phyloP scores from a whole-genome alignment of 2,113 vertebrate genomes.

The Emydocephalus ijimae region DNA sequence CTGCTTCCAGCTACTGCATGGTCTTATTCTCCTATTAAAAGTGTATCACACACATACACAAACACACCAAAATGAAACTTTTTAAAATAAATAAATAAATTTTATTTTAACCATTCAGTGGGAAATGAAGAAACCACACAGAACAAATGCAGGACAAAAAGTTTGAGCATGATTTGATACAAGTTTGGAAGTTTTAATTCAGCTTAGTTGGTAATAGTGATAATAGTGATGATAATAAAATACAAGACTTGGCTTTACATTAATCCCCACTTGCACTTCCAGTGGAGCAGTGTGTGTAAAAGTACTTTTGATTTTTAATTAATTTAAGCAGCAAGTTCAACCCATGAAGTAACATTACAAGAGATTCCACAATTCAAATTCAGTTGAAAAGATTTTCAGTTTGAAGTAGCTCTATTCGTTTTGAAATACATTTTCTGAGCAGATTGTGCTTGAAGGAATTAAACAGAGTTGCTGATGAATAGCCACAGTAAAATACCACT shows the following conservation, averaged over 20 bases:
- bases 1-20: slow-evolving; percentile 85
- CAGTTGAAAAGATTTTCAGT: not conserved
- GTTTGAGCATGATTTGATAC: not conserved
- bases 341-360: not conserved
- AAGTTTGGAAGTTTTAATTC: slow-evolving; percentile 19
- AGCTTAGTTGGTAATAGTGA: slow-evolving; percentile 15
- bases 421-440: not conserved
- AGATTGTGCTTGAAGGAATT: not conserved
- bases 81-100: slow-evolving; percentile 20
- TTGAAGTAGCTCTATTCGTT: not conserved
- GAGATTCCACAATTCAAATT: not conserved
- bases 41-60: slow-evolving; percentile 11
- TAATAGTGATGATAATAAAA: slow-evolving; percentile 18
- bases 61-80: not conserved
- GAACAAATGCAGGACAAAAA: slow-evolving; percentile 61
- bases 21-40: slow-evolving; percentile 48
- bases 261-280: slow-evolving; percentile 1
- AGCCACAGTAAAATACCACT: not conserved
- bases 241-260: not conserved
- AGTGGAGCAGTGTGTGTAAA: slow-evolving; percentile 7
- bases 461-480: not conserved
- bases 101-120: slow-evolving; percentile 37
- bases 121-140: slow-evolving; percentile 64
- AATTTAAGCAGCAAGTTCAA: slow-evolving; percentile 27
- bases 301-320: not conserved